Percentiles rank a stretch among this genome's conserved stretches.
Conservation (phyloP, 2,797 vertebrate genomes). For the Myotis pilosus region DNA sequence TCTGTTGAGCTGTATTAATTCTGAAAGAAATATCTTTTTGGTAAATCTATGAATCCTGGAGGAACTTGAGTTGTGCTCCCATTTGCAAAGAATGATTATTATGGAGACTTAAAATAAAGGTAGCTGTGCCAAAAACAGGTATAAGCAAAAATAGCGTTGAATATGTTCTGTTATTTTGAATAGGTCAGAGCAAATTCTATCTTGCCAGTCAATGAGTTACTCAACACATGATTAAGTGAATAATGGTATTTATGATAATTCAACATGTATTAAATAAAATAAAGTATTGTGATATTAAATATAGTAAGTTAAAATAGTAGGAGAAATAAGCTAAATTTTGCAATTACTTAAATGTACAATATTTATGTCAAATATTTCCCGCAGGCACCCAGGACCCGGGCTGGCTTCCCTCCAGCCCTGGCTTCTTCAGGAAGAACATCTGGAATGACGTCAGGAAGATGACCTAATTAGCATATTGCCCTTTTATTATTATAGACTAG, state of each 20-base stretch:
- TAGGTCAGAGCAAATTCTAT: not conserved
- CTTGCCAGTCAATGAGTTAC: not conserved
- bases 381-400: too few species aligned
- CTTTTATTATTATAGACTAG: too few species aligned
- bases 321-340: not conserved
- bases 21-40: not conserved
- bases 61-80: not conserved
- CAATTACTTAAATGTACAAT: not conserved
- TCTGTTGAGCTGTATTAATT: not conserved
- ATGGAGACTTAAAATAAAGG: not conserved
- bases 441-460: too few species aligned
- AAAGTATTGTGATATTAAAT: slow-evolving; percentile 1
- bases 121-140: not conserved
- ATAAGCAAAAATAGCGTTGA: not conserved
- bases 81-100: not conserved
- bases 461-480: too few species aligned
- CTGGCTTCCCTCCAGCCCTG: too few species aligned
- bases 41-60: not conserved
- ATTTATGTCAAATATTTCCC: not conserved
- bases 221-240: not conserved
- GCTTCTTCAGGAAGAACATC: too few species aligned
- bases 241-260: not conserved
- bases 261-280: not conserved
- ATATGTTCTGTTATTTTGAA: not conserved
- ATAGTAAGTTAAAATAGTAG: not conserved